phyloP scores from a whole-genome alignment of 2,113 vertebrate species.

The Colossoma macropomum region DNA sequence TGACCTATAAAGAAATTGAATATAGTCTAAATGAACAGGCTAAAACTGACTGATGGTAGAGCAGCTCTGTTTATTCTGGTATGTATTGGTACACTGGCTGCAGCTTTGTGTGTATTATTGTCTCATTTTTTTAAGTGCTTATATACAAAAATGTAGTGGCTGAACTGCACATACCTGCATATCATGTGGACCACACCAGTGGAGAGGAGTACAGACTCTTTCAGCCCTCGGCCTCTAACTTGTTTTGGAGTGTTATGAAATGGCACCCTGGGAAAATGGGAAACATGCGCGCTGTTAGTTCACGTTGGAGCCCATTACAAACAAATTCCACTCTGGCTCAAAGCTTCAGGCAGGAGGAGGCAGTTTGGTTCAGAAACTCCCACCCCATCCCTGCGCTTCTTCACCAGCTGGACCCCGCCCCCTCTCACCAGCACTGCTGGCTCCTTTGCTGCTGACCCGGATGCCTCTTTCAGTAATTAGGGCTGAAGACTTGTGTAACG shows the following conservation, averaged over 20 bases:
- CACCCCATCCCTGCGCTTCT: background rate
- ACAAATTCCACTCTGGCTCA: conserved; percentile 47
- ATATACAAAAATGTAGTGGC: background rate
- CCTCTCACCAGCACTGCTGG: conserved; percentile 1
- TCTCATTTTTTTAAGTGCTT: too few relatives aligned
- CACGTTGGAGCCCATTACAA: conserved; percentile 50
- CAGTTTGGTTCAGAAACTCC: conserved; percentile 7
- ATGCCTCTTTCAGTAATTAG: conserved; percentile 23
- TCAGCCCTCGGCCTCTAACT: background rate
- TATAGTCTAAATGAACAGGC: too few relatives aligned
- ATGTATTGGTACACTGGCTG: too few relatives aligned
- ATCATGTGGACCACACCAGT: background rate
- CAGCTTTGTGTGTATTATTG: too few relatives aligned
- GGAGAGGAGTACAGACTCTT: background rate
- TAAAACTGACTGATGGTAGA: too few relatives aligned
- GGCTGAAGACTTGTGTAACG: conserved; percentile 8
- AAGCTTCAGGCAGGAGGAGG: conserved; percentile 34
- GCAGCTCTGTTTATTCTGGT: too few relatives aligned
- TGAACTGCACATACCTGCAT: background rate
- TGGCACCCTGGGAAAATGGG: conserved; percentile 60
- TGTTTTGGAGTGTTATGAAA: conserved; percentile 47
- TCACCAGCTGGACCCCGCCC: conserved; percentile 1
- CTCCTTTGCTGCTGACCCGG: conserved; percentile 13
- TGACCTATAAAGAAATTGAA: too few relatives aligned
- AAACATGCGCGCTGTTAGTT: conserved; percentile 53